A percentile compares a stretch with the other conserved stretches of the same genome.
Conservation (phyloP, 1,140 invertebrate species). For the Helicoverpa zea region DNA sequence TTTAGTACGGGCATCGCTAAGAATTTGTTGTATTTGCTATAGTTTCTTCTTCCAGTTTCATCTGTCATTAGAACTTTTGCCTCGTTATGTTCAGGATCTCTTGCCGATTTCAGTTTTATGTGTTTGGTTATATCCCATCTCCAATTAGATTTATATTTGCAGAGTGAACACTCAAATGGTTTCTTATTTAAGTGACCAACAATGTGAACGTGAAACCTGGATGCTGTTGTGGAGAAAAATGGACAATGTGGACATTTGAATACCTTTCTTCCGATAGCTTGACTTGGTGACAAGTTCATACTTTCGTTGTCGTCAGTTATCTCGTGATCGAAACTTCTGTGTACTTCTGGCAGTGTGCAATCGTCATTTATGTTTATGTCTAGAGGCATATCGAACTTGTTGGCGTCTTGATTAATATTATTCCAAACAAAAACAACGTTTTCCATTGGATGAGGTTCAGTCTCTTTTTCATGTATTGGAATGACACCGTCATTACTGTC, state of each 20-base stretch:
- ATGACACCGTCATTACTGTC: constrained; percentile 70
- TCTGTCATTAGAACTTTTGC: constrained; percentile 96
- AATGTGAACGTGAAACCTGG: constrained; percentile 96
- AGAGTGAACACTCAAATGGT: constrained; percentile 97
- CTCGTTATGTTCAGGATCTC: constrained; percentile 92
- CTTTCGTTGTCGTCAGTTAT: constrained; percentile 79
- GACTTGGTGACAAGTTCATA: constrained; percentile 82
- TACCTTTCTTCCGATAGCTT: constrained; percentile 88
- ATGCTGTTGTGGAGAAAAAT: constrained; percentile 96
- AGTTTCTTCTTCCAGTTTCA: constrained; percentile 96
- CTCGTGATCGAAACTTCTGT: constrained; percentile 71
- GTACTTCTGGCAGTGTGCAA: constrained; percentile 74
- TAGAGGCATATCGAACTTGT: constrained; percentile 79
- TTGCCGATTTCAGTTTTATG: constrained; percentile 94
- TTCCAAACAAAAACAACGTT: constrained; percentile 93
- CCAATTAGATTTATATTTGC: constrained; percentile 97
- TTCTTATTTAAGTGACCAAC: constrained; percentile 97
- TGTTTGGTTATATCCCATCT: constrained; percentile 98
- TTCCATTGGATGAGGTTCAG: constrained; percentile 90
- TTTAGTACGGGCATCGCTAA: constrained; percentile 91
- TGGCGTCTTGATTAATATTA: constrained; percentile 81
- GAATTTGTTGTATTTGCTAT: constrained; percentile 97
- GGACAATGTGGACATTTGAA: constrained; percentile 96
- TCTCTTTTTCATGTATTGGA: constrained; percentile 73
- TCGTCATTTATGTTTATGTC: constrained; percentile 83